Percentiles rank a stretch among this genome's conserved stretches.
These are phyloP conservation scores for Campoletis raptor DNA, from an alignment of 2,888 invertebrate genomes.

Conservation along the genomic window DNA sequence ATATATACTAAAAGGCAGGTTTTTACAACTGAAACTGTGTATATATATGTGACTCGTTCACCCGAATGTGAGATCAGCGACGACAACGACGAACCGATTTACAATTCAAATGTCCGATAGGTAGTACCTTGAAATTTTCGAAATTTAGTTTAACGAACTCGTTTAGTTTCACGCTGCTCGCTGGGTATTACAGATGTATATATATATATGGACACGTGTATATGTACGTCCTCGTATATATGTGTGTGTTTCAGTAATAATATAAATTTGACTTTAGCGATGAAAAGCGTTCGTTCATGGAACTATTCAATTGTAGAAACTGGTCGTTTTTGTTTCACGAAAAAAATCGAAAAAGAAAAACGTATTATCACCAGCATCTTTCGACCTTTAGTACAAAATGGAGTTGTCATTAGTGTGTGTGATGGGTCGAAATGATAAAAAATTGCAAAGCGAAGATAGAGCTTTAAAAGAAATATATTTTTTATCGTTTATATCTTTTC, in stretches of 20 bases:
- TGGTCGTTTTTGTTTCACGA: neutral
- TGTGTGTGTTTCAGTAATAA: neutral
- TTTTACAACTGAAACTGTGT: slow-evolving; percentile 1
- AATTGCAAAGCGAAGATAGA: neutral
- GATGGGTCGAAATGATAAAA: neutral
- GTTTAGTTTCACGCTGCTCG: slow-evolving; percentile 58
- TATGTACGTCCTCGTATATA: neutral
- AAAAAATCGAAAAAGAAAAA: neutral
- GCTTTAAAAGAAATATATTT: neutral
- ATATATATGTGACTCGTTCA: neutral
- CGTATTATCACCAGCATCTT: neutral
- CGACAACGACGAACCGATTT: slow-evolving; percentile 73
- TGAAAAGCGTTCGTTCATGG: neutral
- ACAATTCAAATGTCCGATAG: slow-evolving; percentile 81
- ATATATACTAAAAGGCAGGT: neutral
- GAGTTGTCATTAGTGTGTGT: neutral
- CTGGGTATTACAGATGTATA: neutral
- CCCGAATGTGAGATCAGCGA: slow-evolving; percentile 34
- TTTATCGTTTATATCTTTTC: slow-evolving; percentile 2
- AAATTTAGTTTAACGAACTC: slow-evolving; percentile 77
- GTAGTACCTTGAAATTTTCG: slow-evolving; percentile 77
- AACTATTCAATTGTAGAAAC: neutral
- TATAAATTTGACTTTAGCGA: slow-evolving; percentile 21
- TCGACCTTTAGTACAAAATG: neutral
- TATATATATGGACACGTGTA: neutral